Conservation (phyloP, 2,113 vertebrate genomes). For the Pelecanoides urinatrix region DNA sequence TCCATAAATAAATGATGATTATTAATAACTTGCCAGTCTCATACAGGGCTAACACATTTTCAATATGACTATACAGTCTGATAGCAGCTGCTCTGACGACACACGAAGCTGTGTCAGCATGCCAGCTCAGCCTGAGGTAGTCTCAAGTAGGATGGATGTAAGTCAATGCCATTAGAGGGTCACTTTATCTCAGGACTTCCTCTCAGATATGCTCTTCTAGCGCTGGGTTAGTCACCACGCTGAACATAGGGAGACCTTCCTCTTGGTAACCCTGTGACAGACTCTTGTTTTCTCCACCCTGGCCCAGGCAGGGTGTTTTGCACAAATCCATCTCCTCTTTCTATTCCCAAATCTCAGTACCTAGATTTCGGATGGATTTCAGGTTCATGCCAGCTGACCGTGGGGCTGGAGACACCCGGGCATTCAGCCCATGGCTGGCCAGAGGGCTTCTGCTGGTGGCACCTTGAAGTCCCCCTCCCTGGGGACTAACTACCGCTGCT, state of each 20-base stretch:
- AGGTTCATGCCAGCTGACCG: neutral
- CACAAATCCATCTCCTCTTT: neutral
- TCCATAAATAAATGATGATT: neutral
- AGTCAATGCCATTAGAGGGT: neutral
- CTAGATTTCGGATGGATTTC: neutral
- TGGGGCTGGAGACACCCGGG: neutral
- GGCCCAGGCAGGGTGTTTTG: neutral
- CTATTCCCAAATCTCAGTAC: neutral
- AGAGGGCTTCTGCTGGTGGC: neutral
- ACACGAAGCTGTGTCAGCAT: neutral
- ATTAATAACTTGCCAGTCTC: conserved; percentile 8
- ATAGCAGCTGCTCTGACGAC: neutral
- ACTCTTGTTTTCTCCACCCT: neutral
- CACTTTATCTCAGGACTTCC: neutral
- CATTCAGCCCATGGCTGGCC: neutral
- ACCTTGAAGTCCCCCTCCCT: neutral
- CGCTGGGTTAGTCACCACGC: neutral
- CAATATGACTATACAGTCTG: neutral
- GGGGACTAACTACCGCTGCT: neutral
- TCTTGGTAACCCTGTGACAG: neutral
- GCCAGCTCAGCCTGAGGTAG: neutral
- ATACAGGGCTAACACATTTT: neutral
- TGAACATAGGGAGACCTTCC: neutral
- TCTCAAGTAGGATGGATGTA: neutral
- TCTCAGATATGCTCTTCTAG: neutral